Evolutionary conservation across 2,797 vertebrate species (phyloP).

Genomic region (Ciconia nigra): DNA sequence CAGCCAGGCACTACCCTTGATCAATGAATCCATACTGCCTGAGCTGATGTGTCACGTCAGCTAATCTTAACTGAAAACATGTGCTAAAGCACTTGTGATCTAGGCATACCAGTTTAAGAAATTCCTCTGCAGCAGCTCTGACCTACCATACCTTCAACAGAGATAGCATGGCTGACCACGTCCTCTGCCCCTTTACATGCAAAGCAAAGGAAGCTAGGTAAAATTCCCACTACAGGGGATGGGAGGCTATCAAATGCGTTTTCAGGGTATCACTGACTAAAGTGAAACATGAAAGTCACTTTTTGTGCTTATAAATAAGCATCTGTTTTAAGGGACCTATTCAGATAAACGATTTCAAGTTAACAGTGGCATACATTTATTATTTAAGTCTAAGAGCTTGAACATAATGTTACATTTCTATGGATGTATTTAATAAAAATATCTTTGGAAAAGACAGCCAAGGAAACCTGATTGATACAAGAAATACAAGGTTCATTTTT

Average conservation of each 20-base stretch:
- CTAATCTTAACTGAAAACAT: not conserved
- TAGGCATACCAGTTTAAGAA: not conserved
- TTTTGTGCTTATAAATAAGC: not conserved
- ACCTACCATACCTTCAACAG: not conserved
- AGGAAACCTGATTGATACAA: not conserved
- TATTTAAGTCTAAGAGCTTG: not conserved
- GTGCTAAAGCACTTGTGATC: not conserved
- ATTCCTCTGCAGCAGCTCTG: not conserved
- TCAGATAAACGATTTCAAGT: not conserved
- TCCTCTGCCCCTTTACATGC: not conserved
- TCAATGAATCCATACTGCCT: not conserved
- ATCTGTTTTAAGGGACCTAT: not conserved
- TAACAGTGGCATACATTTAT: not conserved
- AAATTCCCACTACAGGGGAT: not conserved
- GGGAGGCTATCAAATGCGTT: not conserved
- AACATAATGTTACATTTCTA: not conserved
- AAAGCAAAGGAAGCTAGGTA: not conserved
- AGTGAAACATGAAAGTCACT: not conserved
- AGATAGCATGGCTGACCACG: not conserved
- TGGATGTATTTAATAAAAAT: not conserved
- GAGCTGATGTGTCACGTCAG: not conserved
- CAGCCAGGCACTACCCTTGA: not conserved
- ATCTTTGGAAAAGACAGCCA: not conserved
- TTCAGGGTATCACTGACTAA: not conserved
- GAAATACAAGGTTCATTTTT: not conserved